Evolutionary conservation across 2,888 invertebrate species (phyloP), one percentile per base, ranked within the genome.

Genomic region (Xestia xanthographa): DNA sequence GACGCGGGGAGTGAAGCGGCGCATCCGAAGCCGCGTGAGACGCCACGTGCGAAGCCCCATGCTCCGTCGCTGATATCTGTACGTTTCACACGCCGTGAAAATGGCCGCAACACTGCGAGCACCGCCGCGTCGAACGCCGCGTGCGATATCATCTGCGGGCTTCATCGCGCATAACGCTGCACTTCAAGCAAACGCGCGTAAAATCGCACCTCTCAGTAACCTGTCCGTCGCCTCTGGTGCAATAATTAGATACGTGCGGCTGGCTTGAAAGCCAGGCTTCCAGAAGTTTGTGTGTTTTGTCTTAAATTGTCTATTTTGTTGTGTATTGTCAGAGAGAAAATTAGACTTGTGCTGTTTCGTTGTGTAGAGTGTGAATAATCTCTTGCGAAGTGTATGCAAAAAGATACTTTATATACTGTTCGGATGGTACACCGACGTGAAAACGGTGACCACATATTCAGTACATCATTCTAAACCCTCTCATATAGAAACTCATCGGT

Each of bases 171-270:
- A 14, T 50, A 11, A 53, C 53, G n/a, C 53, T 53, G 53, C 53
- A 53, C 26, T 53, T 14, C 12, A 53, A 12, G 5, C n/a, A 53
- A 53, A 14, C n/a, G n/a, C 26, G 5, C 26, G 2, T 56, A 56
- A 14, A 56, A 6, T 26, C 14, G 12, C 5, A 4, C n/a, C 12
- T 5, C 12, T 17, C 56, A 22, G 43, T 12, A 56, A 43, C 6
- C 20, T 74, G 26, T 2, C 3, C 22, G 14, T 0, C 26, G 20
- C 43, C 34, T 34, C 20, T 34, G 63, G 17, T 70, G 75, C 83
- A 82, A 75, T 84, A 86, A 84, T 84, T 82, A 82, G 72, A 63
- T 83, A 78, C 78, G 78, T 85, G 79, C 79, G 68, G 65, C 58
- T 82, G 71, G 43, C 38, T 74, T 82, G 29, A 66, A 69, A 72